phyloP scores from a whole-genome alignment of 2,113 vertebrate genomes.

The Cyanoderma ruficeps region DNA sequence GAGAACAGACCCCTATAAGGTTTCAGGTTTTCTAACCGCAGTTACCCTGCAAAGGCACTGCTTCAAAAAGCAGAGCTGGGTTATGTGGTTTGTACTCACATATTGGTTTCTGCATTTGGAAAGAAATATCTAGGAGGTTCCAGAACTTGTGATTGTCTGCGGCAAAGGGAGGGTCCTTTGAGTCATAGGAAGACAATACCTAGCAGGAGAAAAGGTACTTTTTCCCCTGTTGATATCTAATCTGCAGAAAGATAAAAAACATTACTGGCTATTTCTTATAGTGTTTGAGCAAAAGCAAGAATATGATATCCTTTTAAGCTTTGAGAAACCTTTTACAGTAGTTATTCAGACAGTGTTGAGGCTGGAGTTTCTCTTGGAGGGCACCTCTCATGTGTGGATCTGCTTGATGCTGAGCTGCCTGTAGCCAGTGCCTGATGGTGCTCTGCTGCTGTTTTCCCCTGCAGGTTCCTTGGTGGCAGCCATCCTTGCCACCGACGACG shows the following conservation, averaged over 20 bases:
- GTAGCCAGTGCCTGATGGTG: background rate
- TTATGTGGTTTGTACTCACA: background rate
- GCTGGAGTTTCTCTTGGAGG: background rate
- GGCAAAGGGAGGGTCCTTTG: background rate
- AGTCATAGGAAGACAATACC: background rate
- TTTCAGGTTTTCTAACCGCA: background rate
- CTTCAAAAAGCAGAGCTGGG: background rate
- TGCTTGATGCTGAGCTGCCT: background rate
- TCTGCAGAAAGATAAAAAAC: background rate
- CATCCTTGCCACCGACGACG: conserved; percentile 90
- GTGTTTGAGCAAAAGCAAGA: background rate
- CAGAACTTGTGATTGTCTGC: background rate
- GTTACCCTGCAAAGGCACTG: background rate
- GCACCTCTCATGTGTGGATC: background rate
- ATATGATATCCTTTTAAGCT: background rate
- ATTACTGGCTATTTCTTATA: background rate
- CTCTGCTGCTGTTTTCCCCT: background rate
- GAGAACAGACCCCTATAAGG: background rate
- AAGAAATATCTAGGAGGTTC: background rate
- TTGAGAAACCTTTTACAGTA: background rate
- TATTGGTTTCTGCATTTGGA: background rate
- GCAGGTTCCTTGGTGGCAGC: conserved; percentile 94
- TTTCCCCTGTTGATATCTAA: background rate
- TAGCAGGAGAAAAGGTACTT: background rate
- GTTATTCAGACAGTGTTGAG: background rate